Conservation (phyloP, 2,113 vertebrate genomes). For the Labeo rohita region DNA sequence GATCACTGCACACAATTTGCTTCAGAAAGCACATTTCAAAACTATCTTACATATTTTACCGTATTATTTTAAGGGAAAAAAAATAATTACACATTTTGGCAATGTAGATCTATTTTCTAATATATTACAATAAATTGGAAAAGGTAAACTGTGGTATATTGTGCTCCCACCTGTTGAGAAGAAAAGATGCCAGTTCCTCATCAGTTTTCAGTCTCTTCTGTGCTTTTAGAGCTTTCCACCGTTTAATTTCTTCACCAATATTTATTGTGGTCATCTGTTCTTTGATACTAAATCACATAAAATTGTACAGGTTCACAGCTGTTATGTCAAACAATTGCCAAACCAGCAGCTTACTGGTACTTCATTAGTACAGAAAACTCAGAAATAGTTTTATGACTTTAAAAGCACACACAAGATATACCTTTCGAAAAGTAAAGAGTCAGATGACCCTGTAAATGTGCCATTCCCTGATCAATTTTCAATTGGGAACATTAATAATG, state of each 20-base stretch:
- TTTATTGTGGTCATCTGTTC: background rate
- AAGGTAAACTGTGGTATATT: background rate
- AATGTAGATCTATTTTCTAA: background rate
- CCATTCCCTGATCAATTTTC: no score
- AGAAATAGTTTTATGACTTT: background rate
- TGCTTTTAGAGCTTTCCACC: background rate
- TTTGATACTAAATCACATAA: background rate
- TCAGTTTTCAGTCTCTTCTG: background rate
- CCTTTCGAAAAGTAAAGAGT: no score
- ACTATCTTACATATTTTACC: no score
- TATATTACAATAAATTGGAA: background rate
- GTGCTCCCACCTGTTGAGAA: slow-evolving; percentile 2
- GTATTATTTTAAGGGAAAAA: no score
- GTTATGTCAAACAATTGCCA: background rate
- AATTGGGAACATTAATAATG: no score
- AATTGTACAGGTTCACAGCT: background rate
- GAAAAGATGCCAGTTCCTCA: background rate
- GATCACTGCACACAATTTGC: no score
- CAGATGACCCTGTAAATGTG: no score
- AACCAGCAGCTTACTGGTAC: no score
- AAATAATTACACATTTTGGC: no score
- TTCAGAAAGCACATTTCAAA: no score
- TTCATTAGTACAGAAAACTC: background rate
- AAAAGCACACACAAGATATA: no score
- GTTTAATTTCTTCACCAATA: slow-evolving; percentile 2